Evolutionary conservation across 2,113 vertebrate species (phyloP).

Genomic region (Salminus brasiliensis): DNA sequence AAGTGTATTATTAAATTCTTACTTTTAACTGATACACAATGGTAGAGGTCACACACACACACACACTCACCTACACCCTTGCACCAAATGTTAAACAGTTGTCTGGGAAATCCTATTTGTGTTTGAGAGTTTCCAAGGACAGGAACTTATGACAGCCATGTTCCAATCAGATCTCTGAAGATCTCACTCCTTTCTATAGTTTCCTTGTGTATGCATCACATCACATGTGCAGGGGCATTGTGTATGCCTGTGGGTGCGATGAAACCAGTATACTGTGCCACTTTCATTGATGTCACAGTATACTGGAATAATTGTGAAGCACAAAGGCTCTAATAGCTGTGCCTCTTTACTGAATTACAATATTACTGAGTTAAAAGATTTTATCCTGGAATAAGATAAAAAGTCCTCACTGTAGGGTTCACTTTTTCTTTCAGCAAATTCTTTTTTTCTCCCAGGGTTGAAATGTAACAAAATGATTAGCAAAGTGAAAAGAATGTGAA

Average conservation of each 20-base stretch:
- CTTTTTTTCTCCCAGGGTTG: no score
- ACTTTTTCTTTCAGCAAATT: not conserved
- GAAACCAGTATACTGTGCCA: not conserved
- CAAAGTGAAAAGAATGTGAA: no score
- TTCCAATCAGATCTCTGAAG: not conserved
- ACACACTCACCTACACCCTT: no score
- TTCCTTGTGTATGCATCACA: not conserved
- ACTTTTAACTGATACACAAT: no score
- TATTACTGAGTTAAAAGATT: not conserved
- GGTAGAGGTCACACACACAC: no score
- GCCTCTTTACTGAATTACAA: no score
- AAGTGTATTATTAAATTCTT: no score
- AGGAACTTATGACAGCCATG: not conserved
- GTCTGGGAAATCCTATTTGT: conserved; percentile 81
- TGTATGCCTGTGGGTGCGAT: not conserved
- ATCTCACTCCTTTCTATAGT: not conserved
- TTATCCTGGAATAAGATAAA: not conserved
- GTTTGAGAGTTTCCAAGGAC: not conserved
- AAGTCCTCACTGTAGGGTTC: not conserved
- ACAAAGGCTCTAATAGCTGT: not conserved
- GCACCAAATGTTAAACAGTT: conserved; percentile 90
- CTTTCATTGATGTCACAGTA: not conserved
- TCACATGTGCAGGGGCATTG: not conserved
- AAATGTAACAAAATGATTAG: no score
- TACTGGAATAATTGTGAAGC: not conserved